Evolutionary conservation across 1,140 invertebrate species (phyloP).

Genomic region (Cotesia vestalis): DNA sequence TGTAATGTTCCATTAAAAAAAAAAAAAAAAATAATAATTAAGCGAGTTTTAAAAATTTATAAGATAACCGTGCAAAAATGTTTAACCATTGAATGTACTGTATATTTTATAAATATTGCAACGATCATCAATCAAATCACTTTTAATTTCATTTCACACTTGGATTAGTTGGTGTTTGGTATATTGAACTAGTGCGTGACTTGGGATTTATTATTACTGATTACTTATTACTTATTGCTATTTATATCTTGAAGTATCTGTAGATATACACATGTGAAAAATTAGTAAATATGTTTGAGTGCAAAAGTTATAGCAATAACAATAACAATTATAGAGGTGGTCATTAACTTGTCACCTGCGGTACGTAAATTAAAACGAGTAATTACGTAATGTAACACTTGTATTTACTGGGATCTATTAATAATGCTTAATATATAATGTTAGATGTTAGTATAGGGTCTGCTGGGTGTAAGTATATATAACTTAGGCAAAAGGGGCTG

Average conservation of each 20-base stretch:
- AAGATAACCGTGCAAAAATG: no score
- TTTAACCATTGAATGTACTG: no score
- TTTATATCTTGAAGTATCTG: no score
- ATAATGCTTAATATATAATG: no score
- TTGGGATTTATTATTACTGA: constrained; percentile 5
- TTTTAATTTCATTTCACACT: constrained; percentile 6
- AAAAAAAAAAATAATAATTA: no score
- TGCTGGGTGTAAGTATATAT: not conserved
- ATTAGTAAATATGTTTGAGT: no score
- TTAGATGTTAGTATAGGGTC: not conserved
- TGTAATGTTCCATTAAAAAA: no score
- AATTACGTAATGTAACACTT: constrained; percentile 20
- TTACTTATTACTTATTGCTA: no score
- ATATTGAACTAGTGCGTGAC: constrained; percentile 1
- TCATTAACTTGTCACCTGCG: not conserved
- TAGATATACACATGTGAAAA: no score
- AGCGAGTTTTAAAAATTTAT: no score
- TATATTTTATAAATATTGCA: no score
- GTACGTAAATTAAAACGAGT: constrained; percentile 17
- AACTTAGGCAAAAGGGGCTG: constrained; percentile 8
- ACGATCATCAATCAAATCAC: not conserved
- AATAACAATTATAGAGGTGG: not conserved
- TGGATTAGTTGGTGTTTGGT: not conserved
- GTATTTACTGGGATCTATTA: constrained; percentile 11
- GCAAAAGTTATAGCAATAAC: no score